Base-by-base conservation (phyloP, 2,113 vertebrate species). In the Parotia lawesii region DNA sequence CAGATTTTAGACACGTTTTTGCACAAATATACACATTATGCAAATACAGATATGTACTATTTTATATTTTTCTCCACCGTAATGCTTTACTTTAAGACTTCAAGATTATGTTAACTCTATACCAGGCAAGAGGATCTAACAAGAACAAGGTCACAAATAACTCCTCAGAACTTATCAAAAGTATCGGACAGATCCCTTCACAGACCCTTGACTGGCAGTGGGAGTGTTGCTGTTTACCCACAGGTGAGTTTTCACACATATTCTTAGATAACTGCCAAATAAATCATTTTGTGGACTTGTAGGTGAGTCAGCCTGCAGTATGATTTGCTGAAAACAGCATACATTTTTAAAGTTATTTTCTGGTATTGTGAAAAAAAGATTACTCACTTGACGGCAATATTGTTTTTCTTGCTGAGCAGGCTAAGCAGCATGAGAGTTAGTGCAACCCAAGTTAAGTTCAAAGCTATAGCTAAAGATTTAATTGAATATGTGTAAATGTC, bases 371-470 rank as follows among this genome's bases (percentile, higher is more conserved):
- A 40, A 45, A 86, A 80, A 80, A 94, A 72, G 29, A 27, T 71
- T 13, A 51, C 33, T 85, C 19, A 27, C 45, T 66, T 73, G n/a
- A 29, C 0, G 0, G 56, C 53, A 66, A 61, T 58, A 40, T 0
- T 38, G 18, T 33, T 89, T 91, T 37, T 25, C 61, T 94, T 89
- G 91, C 83, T 60, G 51, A 92, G 72, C 69, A 73, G 60, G 79
- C 67, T 76, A 45, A 82, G 56, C 75, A 77, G 58, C 27, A 25
- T 65, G 50, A 73, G 76, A 69, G 20, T 54, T 66, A 45, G 6
- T n/a, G 56, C 45, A 84, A 70, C 38, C n/a, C 50, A 65, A 48
- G 28, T 38, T 38, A 69, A 58, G 65, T 70, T 86, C 65, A 79
- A 71, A 61, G 47, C 66, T 88, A 24, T 29, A 27, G 67, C 83